These are phyloP conservation scores for Eristalinus sepulchralis DNA, from an alignment of 2,888 invertebrate species.

Conservation along the genomic window DNA sequence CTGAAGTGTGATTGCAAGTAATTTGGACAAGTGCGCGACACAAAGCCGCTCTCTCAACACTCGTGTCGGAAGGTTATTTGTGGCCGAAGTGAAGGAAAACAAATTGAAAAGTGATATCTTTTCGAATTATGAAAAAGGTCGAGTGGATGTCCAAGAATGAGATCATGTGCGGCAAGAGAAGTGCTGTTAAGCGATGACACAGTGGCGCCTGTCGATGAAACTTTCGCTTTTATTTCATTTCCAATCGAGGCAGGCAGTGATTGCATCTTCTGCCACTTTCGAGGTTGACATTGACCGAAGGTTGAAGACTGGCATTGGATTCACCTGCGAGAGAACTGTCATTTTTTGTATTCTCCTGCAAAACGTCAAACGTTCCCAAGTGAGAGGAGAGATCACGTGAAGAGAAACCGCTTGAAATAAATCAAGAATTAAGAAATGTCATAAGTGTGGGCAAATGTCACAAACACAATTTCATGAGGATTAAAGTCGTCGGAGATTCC, in stretches of 20 bases:
- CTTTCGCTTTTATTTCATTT: too few relatives aligned
- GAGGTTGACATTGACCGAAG: too few relatives aligned
- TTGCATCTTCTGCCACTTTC: too few relatives aligned
- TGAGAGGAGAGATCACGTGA: too few relatives aligned
- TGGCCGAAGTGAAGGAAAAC: not conserved
- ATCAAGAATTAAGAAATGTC: not conserved
- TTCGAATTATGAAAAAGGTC: not conserved
- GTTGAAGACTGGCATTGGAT: too few relatives aligned
- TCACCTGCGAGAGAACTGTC: too few relatives aligned
- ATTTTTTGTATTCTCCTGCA: too few relatives aligned
- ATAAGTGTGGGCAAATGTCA: not conserved
- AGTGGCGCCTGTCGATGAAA: too few relatives aligned
- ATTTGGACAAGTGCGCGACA: not conserved
- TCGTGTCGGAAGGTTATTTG: not conserved
- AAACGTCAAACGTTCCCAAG: not conserved
- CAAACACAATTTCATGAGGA: not conserved
- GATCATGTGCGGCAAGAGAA: too few relatives aligned
- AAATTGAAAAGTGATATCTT: not conserved
- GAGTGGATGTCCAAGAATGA: not conserved
- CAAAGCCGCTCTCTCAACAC: not conserved
- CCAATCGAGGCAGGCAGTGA: too few relatives aligned
- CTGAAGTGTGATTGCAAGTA: not conserved
- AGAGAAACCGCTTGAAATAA: not conserved
- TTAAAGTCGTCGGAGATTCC: not conserved
- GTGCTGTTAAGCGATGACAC: too few relatives aligned